These are phyloP conservation scores for Adelges cooleyi DNA, from an alignment of 1,140 invertebrate genomes.

Conservation along the genomic window DNA sequence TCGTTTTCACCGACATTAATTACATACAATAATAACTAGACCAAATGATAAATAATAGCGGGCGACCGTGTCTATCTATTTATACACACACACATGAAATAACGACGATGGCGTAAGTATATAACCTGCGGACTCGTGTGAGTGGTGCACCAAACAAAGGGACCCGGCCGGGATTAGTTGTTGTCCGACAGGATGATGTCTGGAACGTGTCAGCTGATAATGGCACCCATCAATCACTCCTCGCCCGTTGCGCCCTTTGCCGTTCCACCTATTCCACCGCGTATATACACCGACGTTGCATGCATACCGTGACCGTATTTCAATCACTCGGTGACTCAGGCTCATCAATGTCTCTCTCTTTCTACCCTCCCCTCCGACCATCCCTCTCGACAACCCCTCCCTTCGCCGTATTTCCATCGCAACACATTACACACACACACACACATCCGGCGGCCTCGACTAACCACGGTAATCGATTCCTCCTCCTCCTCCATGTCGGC, in stretches of 20 bases:
- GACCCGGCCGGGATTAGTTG: slow-evolving; percentile 12
- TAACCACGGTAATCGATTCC: slow-evolving; percentile 24
- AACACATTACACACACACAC: not conserved
- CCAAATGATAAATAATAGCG: slow-evolving; percentile 18
- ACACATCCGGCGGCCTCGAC: too few species aligned
- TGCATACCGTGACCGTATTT: slow-evolving; percentile 27
- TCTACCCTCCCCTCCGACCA: not conserved
- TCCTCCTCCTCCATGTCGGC: too few species aligned
- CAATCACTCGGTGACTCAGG: slow-evolving; percentile 24
- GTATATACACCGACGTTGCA: not conserved
- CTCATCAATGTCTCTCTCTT: slow-evolving; percentile 27
- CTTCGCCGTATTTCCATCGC: not conserved
- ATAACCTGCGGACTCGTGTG: not conserved
- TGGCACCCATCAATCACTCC: slow-evolving; percentile 26
- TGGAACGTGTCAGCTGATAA: slow-evolving; percentile 28
- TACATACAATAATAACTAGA: not conserved
- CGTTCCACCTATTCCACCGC: not conserved
- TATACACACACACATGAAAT: too few species aligned
- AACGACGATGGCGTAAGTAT: not conserved
- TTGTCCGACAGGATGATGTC: slow-evolving; percentile 25
- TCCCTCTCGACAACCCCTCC: not conserved
- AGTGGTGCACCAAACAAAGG: slow-evolving; percentile 14
- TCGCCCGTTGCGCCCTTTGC: not conserved
- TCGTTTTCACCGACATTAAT: slow-evolving; percentile 15
- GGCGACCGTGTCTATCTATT: too few species aligned